Evolutionary conservation across 1,140 invertebrate genomes (phyloP).

Genomic region (Prorops nasuta): DNA sequence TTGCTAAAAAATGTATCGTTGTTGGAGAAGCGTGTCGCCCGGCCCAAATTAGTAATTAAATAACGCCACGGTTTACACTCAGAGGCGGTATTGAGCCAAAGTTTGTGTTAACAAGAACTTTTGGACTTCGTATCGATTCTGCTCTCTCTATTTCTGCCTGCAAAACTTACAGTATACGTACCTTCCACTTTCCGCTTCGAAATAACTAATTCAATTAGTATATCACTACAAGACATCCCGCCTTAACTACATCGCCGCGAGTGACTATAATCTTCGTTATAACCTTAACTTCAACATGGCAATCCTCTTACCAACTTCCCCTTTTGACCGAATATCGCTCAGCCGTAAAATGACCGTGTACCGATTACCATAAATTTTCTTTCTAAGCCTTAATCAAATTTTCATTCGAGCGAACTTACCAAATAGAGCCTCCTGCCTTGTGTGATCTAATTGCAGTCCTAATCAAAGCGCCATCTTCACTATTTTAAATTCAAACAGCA

Average conservation of each 20-base stretch:
- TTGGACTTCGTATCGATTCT: constrained; percentile 23
- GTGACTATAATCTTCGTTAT: constrained; percentile 29
- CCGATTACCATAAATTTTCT: too few relatives aligned
- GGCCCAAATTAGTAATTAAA: constrained; percentile 36
- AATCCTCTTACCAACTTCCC: constrained; percentile 16
- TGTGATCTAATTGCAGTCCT: too few relatives aligned
- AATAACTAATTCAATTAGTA: constrained; percentile 39
- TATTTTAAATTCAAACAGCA: too few relatives aligned
- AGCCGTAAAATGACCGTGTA: too few relatives aligned
- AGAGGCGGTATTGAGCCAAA: constrained; percentile 27
- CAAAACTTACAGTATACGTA: constrained; percentile 32
- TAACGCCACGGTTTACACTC: constrained; percentile 17
- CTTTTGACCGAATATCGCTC: constrained; percentile 9
- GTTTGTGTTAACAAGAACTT: constrained; percentile 33
- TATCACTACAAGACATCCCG: constrained; percentile 19
- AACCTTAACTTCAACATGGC: constrained; percentile 21
- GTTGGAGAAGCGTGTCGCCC: too few relatives aligned
- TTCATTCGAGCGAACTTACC: too few relatives aligned
- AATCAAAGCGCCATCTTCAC: too few relatives aligned
- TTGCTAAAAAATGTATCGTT: too few relatives aligned
- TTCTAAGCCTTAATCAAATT: too few relatives aligned
- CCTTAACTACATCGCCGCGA: constrained; percentile 27
- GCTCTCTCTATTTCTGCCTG: constrained; percentile 30
- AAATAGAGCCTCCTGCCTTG: too few relatives aligned
- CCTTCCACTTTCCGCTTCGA: constrained; percentile 35